Base-by-base conservation (phyloP, 2,113 vertebrate genomes). In the Phalacrocorax brasilianus region DNA sequence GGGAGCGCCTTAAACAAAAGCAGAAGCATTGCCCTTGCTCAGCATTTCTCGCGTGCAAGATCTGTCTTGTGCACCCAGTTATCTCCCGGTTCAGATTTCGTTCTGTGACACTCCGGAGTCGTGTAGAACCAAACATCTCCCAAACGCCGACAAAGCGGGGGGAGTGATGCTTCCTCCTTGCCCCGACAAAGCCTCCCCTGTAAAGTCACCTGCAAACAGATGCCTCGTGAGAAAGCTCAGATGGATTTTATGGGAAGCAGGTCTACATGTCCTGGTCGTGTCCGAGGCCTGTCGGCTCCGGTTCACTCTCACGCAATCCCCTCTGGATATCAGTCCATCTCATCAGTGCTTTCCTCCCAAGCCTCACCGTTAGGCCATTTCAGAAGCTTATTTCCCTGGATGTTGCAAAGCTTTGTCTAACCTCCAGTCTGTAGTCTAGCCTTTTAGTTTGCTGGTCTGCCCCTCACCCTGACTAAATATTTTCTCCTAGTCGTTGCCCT, bases 261-360 rank as follows among this genome's bases (percentile, higher is more conserved):
- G 6, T 58, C 52, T 49, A 12, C 32, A 6, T 2, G 22, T 66
- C 67, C 55, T 0, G 0, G 14, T 67, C 2, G 0, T 40, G 42
- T 30, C 74, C 88, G 38, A 35, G 35, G 68, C 53, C 16, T 22
- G 42, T 44, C 3, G 5, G 22, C 71, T 62, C 73, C 1, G 1
- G 5, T 24, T 77, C 0, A 1, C 45, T 45, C 52, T 61, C 78
- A 67, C 1, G 0, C 24, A 27, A 4, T 35, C 40, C 53, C 38
- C 35, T 45, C 68, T 55, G 83, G n/a, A 6, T 68, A 12, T 42
- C 56, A 27, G 50, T 33, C 18, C 74, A 6, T 23, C 56, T 20
- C 73, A 20, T 3, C 55, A 35, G 32, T 6, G 40, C 32, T 75
- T 15, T 50, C 49, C 71, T 40, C 33, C 66, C 20, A 21, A 38